Percentiles rank a stretch among this genome's conserved stretches.
Evolutionary conservation across 2,888 invertebrate genomes (phyloP).

Genomic region (Drosophila paracracens): DNA sequence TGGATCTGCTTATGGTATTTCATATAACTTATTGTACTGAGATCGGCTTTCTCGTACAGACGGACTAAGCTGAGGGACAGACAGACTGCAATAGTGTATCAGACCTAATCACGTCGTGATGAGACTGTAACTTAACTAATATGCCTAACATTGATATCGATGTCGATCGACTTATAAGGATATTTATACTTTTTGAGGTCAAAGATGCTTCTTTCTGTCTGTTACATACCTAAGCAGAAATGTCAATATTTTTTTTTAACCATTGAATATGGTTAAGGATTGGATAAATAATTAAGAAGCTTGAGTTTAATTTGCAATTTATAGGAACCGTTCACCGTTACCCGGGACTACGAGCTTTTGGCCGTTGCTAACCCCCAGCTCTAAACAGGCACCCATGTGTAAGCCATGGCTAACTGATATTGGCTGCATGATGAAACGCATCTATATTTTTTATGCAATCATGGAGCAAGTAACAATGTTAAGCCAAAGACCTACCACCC

Average conservation of each 20-base stretch:
- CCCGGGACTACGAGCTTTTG: neutral
- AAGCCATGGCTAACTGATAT: slow-evolving; percentile 21
- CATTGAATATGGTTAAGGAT: neutral
- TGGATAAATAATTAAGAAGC: neutral
- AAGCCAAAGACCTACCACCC: neutral
- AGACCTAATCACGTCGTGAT: neutral
- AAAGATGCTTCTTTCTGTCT: neutral
- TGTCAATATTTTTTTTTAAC: neutral
- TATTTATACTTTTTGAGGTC: neutral
- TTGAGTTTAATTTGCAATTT: neutral
- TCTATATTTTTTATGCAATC: slow-evolving; percentile 61
- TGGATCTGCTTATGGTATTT: neutral
- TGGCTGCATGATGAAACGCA: slow-evolving; percentile 35
- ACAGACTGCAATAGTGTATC: neutral
- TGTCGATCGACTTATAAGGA: neutral
- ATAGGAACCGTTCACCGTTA: neutral
- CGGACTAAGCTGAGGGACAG: neutral
- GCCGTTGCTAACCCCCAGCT: neutral
- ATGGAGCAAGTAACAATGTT: slow-evolving; percentile 28
- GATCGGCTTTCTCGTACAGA: neutral
- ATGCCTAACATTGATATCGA: neutral
- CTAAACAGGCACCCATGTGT: neutral
- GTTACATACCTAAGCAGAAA: neutral
- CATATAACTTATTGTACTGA: neutral
- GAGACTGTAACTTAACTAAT: neutral